phyloP scores from a whole-genome alignment of 2,113 vertebrate species.

The Hippocampus zosterae region DNA sequence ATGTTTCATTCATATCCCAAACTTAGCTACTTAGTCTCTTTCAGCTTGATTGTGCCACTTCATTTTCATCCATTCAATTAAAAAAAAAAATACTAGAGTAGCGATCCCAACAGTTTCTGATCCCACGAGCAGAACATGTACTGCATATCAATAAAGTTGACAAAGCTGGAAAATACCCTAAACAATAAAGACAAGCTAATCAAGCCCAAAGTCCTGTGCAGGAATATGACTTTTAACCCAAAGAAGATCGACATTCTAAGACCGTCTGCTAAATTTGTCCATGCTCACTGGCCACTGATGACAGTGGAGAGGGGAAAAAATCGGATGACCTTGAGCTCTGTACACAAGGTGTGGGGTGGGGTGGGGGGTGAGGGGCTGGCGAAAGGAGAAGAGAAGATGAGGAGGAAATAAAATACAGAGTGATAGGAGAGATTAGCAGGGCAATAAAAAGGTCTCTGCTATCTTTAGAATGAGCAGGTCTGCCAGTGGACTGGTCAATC shows the following conservation, averaged over 20 bases:
- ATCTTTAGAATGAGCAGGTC: slow-evolving; percentile 45
- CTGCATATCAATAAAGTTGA: neutral
- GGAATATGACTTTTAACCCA: too few species aligned
- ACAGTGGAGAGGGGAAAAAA: slow-evolving; percentile 25
- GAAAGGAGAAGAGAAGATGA: slow-evolving; percentile 8
- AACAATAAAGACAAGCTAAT: neutral
- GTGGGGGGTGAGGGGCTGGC: neutral
- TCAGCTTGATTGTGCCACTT: too few species aligned
- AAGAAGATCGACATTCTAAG: neutral
- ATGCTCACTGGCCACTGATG: slow-evolving; percentile 22
- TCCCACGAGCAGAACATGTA: too few species aligned
- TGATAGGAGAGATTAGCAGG: slow-evolving; percentile 50
- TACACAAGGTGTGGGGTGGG: neutral
- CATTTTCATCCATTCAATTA: too few species aligned
- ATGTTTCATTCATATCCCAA: too few species aligned
- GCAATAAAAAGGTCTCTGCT: slow-evolving; percentile 55
- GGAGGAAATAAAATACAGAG: slow-evolving; percentile 44
- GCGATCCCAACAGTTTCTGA: too few species aligned
- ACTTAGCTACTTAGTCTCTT: too few species aligned
- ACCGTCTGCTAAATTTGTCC: neutral
- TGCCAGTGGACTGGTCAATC: slow-evolving; percentile 53
- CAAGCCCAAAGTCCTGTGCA: neutral
- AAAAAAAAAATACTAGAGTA: too few species aligned
- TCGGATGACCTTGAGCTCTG: slow-evolving; percentile 52
- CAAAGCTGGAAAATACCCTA: neutral